These are phyloP conservation scores for Pantherophis vulpinus DNA, from an alignment of 2,797 vertebrate genomes.

Conservation along the genomic window DNA sequence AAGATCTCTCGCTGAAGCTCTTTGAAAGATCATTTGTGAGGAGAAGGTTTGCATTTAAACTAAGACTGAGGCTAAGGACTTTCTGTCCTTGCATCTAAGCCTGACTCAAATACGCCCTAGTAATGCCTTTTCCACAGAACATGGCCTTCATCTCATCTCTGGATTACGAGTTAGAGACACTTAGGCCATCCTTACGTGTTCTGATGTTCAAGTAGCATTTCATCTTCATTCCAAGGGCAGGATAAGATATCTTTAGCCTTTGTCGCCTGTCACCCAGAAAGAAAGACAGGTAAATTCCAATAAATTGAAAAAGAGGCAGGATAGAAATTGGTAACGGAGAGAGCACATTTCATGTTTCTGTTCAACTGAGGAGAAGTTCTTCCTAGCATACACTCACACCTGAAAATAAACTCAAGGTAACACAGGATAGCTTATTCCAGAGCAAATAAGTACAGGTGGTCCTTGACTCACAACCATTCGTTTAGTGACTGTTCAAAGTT, in stretches of 20 bases:
- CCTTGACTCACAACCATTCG: background rate
- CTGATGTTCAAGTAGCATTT: background rate
- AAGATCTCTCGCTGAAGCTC: conserved; percentile 12
- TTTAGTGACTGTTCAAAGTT: background rate
- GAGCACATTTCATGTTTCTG: background rate
- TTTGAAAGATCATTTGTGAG: conserved; percentile 3
- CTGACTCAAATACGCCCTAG: background rate
- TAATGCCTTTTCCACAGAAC: background rate
- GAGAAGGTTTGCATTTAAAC: conserved; percentile 5
- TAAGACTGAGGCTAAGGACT: background rate
- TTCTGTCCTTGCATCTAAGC: background rate
- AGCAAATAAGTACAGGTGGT: background rate
- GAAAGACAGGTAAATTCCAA: background rate
- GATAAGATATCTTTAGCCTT: background rate
- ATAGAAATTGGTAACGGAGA: background rate
- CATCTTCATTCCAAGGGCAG: background rate
- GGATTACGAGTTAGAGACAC: background rate
- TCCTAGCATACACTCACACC: background rate
- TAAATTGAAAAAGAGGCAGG: background rate
- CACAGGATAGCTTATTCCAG: background rate
- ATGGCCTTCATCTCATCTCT: background rate
- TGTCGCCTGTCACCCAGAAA: background rate
- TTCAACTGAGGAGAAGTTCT: background rate
- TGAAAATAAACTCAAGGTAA: background rate
- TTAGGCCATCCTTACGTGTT: background rate